A percentile compares a stretch with the other conserved stretches of the same genome.
These are phyloP conservation scores for Agapostemon virescens DNA, from an alignment of 2,888 invertebrate genomes.

Conservation along the genomic window DNA sequence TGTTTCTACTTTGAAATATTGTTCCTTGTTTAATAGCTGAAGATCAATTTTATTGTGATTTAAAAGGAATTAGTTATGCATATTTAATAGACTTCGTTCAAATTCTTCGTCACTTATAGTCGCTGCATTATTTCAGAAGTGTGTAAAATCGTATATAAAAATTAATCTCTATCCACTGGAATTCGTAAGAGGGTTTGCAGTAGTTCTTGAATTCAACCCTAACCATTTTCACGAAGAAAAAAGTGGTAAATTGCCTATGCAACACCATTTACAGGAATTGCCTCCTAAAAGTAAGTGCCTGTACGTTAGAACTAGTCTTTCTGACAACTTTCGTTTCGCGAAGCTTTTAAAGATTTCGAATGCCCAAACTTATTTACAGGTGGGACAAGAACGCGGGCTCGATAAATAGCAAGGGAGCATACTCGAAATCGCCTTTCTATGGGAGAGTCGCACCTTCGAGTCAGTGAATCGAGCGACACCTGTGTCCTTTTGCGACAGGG, in stretches of 20 bases:
- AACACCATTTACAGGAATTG: background rate
- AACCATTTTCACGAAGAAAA: no score
- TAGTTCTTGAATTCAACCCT: no score
- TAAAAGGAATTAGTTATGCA: no score
- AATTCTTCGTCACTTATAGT: no score
- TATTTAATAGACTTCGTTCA: no score
- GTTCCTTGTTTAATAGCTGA: no score
- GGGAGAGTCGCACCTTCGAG: slow-evolving; percentile 29
- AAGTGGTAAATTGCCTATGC: background rate
- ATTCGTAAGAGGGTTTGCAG: no score
- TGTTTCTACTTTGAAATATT: no score
- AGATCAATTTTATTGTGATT: no score
- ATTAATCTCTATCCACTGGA: no score
- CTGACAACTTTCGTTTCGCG: background rate
- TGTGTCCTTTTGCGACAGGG: slow-evolving; percentile 23
- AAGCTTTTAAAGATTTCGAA: background rate
- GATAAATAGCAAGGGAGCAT: slow-evolving; percentile 31
- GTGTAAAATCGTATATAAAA: no score
- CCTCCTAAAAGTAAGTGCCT: background rate
- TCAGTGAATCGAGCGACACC: slow-evolving; percentile 44
- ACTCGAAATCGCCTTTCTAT: slow-evolving; percentile 29
- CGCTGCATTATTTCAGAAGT: no score
- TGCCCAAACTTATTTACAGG: slow-evolving; percentile 27
- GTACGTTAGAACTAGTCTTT: background rate
- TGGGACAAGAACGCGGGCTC: background rate